Base-by-base conservation (phyloP, 2,888 invertebrate species). In the Clitarchus hookeri region DNA sequence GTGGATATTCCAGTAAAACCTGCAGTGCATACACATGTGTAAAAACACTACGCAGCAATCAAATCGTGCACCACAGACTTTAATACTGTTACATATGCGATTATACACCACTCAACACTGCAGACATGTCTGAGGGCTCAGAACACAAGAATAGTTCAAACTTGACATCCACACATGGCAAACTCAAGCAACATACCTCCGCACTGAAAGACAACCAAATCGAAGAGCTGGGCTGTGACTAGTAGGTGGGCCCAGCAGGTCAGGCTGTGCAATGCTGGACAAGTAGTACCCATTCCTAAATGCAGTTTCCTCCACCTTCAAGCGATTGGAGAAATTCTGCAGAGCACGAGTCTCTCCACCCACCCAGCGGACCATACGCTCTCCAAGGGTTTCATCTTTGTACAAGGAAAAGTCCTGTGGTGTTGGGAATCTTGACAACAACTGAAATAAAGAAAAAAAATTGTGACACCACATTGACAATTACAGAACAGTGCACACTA, bases 191-290 rank as follows among this genome's bases (percentile, higher is more conserved):
- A 88, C 90, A 90, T 90, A 93, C 93, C 91, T 93, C 44, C 96
- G 92, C 0, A 95, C 94, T 23, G 96, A 96, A 3, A 96, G 91
- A 89, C 95, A 95, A 25, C 96, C 96, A 89, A 95, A 95, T 6
- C 95, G 92, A 8, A 96, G 92, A 83, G 95, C 95, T 0, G 96
- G 94, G 89, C 95, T 95, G 90, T 95, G 91, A 2, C 95, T 95
- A 87, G 94, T 93, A 0, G 96, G 94, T 6, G 94, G 93, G 0
- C 95, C 95, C 19, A 95, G 90, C 82, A 96, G 91, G 88, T 96
- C 95, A 0, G 96, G 95, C 88, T 91, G 92, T 6, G 94, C 93
- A 90, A 96, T 95, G 87, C 95, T 96, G 0, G 96, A 95, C 88
- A 95, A 90, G 89, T 94, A 94, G 19, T 92, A 93, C 0, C 95